phyloP scores from a whole-genome alignment of 2,888 invertebrate genomes.

The Muscina levida region DNA sequence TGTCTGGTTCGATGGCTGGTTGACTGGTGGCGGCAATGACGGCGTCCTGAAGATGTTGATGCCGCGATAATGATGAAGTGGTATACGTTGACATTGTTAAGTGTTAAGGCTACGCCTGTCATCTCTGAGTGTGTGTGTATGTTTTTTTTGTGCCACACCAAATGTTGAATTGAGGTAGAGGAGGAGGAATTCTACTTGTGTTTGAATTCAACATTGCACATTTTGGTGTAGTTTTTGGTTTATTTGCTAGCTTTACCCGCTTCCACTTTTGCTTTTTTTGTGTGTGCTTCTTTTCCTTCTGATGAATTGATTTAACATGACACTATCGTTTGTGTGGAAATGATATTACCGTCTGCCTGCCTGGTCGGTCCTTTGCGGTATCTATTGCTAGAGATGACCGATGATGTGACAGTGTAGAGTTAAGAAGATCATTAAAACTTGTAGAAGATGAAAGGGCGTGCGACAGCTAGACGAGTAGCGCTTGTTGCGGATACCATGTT shows the following conservation, averaged over 20 bases:
- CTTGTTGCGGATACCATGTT: no score
- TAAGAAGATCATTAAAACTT: constrained; percentile 57
- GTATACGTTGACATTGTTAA: constrained; percentile 63
- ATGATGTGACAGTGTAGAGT: constrained; percentile 29
- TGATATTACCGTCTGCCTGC: constrained; percentile 40
- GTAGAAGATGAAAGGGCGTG: constrained; percentile 35
- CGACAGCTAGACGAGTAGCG: neutral
- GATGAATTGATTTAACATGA: constrained; percentile 61
- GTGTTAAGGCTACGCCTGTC: constrained; percentile 66
- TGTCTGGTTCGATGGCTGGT: constrained; percentile 13
- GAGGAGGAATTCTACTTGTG: constrained; percentile 21
- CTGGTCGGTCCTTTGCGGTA: no score
- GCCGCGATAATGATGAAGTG: constrained; percentile 64
- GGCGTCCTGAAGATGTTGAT: constrained; percentile 50
- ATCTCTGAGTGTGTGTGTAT: no score
- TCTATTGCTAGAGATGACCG: constrained; percentile 34
- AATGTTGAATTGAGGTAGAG: neutral
- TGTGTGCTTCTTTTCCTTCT: neutral
- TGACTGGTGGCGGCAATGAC: constrained; percentile 35
- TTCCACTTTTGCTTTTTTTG: neutral
- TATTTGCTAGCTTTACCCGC: neutral
- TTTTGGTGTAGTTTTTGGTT: constrained; percentile 3
- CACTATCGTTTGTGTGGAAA: constrained; percentile 53
- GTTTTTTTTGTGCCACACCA: constrained; percentile 28
- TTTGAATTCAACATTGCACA: constrained; percentile 24